Evolutionary conservation across 1,140 invertebrate genomes (phyloP).

Genomic region (Bombus turneri): DNA sequence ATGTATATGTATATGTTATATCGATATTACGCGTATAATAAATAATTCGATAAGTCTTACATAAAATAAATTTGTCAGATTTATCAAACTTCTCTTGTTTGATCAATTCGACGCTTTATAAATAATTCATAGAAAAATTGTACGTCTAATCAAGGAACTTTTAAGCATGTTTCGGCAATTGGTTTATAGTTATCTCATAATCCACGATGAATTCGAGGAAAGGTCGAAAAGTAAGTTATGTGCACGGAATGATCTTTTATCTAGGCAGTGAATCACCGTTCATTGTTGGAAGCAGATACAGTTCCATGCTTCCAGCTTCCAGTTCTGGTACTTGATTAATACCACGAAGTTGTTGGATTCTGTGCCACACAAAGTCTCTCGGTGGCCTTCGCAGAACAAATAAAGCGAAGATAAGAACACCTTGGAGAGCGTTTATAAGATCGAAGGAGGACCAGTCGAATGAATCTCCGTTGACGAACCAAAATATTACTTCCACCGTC

Average conservation of each 20-base stretch:
- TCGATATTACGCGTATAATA: not conserved
- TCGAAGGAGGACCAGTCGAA: conserved; percentile 83
- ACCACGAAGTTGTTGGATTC: conserved; percentile 74
- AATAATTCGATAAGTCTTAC: not conserved
- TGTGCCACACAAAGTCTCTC: conserved; percentile 74
- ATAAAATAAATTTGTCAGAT: not conserved
- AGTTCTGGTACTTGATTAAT: conserved; percentile 56
- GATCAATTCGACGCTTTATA: not conserved
- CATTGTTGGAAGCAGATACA: conserved; percentile 71
- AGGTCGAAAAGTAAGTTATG: not conserved
- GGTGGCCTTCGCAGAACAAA: conserved; percentile 83
- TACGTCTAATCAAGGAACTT: conserved; percentile 31
- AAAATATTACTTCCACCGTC: conserved; percentile 83
- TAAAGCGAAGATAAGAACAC: conserved; percentile 81
- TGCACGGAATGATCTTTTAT: conserved; percentile 36
- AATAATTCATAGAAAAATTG: not conserved
- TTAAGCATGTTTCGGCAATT: not conserved
- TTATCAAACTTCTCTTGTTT: not conserved
- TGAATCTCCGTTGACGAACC: conserved; percentile 76
- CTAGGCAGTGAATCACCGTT: conserved; percentile 56
- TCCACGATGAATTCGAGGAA: not conserved
- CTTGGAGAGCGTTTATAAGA: conserved; percentile 82
- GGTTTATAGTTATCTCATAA: not conserved
- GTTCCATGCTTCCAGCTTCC: conserved; percentile 72
- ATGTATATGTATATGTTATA: not conserved